Conservation (phyloP, 2,113 vertebrate genomes). For the Calidris pygmaea region DNA sequence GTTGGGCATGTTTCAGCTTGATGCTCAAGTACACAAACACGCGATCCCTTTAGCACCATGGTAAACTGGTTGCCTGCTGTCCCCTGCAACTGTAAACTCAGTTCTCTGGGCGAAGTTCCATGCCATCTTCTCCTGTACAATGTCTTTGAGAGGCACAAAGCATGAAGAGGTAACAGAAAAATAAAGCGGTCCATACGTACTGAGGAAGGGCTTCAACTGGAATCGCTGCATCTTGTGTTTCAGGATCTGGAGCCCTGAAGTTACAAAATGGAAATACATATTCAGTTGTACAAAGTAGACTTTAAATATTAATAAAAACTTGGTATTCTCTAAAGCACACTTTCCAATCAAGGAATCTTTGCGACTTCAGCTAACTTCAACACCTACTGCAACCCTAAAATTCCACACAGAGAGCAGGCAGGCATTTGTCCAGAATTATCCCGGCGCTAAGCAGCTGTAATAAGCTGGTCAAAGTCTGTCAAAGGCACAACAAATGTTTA, state of each 20-base stretch:
- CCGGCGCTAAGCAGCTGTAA: neutral
- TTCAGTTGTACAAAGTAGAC: neutral
- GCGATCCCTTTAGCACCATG: rapidly evolving
- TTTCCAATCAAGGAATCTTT: neutral
- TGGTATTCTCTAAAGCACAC: neutral
- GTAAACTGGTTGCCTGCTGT: neutral
- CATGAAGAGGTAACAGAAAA: neutral
- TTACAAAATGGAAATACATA: neutral
- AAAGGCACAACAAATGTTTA: neutral
- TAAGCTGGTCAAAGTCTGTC: neutral
- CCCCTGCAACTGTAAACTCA: neutral
- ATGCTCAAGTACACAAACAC: neutral
- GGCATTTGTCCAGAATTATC: neutral
- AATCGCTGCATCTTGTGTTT: constrained; percentile 81
- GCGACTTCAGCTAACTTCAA: neutral
- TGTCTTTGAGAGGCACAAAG: neutral
- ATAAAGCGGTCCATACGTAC: constrained; percentile 57
- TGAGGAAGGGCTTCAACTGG: constrained; percentile 89
- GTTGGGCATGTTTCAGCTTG: neutral
- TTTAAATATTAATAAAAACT: neutral
- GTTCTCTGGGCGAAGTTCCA: neutral
- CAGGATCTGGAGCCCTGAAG: constrained; percentile 83
- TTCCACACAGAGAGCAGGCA: neutral
- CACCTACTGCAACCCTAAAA: neutral
- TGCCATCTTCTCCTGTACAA: neutral